Percentiles rank a stretch among this genome's conserved stretches.
phyloP scores from a whole-genome alignment of 2,888 invertebrate genomes.

The Tiphia femorata region DNA sequence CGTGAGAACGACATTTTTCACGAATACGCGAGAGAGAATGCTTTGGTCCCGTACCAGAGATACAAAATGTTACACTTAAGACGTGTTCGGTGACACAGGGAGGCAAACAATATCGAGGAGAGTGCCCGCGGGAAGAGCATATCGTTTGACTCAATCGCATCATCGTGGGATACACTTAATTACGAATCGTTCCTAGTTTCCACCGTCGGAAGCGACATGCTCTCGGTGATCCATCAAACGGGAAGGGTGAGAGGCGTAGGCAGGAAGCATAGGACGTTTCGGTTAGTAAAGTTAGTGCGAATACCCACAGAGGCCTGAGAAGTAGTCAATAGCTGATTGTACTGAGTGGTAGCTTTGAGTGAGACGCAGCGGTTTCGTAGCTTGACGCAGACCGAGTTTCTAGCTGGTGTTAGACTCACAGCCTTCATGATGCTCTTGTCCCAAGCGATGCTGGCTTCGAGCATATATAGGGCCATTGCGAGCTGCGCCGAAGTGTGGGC shows the following conservation, averaged over 20 bases:
- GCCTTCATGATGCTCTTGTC: conserved; percentile 99
- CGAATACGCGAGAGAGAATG: too few species aligned
- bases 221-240: conserved; percentile 34
- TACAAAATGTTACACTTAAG: too few species aligned
- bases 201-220: conserved; percentile 35
- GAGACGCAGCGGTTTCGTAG: conserved; percentile 68
- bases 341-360: conserved; percentile 67
- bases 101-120: conserved; percentile 11
- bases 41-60: too few species aligned
- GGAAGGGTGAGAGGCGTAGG: conserved; percentile 28
- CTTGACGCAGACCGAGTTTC: conserved; percentile 66
- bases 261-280: conserved; percentile 43
- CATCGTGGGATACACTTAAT: too few species aligned
- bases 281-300: conserved; percentile 67
- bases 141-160: too few species aligned
- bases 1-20: too few species aligned
- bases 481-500: conserved; percentile 91
- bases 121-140: conserved; percentile 30
- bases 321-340: conserved; percentile 67
- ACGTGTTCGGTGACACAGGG: conserved; percentile 7
- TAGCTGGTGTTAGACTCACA: conserved; percentile 77
- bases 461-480: conserved; percentile 88
- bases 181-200: too few species aligned
- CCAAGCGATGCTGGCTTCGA: conserved; percentile 96
- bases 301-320: conserved; percentile 68